Evolutionary conservation across 1,140 invertebrate species (phyloP), one percentile per base, ranked within the genome.

Genomic region (Condylostylus longicornis): DNA sequence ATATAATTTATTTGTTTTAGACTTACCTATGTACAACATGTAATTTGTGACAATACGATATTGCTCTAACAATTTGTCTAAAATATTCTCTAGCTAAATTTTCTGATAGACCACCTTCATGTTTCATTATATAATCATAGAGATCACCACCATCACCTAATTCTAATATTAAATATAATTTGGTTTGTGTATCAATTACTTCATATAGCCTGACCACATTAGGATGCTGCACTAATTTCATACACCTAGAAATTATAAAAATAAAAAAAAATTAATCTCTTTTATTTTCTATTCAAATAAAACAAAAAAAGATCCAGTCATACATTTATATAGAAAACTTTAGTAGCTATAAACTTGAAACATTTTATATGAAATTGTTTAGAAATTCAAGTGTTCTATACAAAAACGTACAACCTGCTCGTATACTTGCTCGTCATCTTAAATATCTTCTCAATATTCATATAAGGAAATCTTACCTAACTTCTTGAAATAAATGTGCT

Each of bases 141-240:
- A 99, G 77, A 70, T 99, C 95, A 18, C 94, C 90, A 22, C 91
- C 95, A 70, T 98, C 93, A n/a, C 89, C 94, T 41, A 97, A 66
- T 70, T 98, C 94, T 49, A 98, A 68, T 53, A 98, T 95, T 51
- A 98, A 71, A 65, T 91, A 93, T 41, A 94, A 66, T 66, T 94
- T 93, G 38, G 87, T 90, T 53, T 88, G 85, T 14, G 95, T 99
- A 65, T 99, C 96, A 54, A 99, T 98, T 31, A 97, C 90, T 72
- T 99, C 93, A 63, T 98, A 99, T 7, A 99, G 66, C 33, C 94
- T 71, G 12, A 99, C 94, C 17, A 99, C 93, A 68, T 99, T 93
- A 22, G 82, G 93, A 69, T 99, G 96, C 60, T 98, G 94, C 10
- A 98, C 94, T 48, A 98, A 65, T 65, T 98, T 98, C 94, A 98